These are phyloP conservation scores for Neoarius graeffei DNA, from an alignment of 2,113 vertebrate genomes.

Conservation along the genomic window DNA sequence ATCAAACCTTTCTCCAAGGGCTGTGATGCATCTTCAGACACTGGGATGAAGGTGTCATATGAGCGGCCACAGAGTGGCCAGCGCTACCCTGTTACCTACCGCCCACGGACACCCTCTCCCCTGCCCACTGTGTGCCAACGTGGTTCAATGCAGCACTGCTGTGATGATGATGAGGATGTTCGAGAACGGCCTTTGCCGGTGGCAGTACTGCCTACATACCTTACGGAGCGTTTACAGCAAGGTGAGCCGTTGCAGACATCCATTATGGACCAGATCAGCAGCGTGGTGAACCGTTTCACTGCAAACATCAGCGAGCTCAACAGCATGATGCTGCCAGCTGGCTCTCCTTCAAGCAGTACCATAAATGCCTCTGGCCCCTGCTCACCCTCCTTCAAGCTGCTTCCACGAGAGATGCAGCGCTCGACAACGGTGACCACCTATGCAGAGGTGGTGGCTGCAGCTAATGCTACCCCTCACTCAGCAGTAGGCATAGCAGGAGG, in stretches of 20 bases:
- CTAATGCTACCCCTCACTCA: slow-evolving; percentile 72
- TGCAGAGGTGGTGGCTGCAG: slow-evolving; percentile 84
- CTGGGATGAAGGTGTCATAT: slow-evolving; percentile 72
- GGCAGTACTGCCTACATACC: slow-evolving; percentile 69
- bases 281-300: slow-evolving; percentile 93
- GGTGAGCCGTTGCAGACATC: slow-evolving; percentile 83
- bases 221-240: slow-evolving; percentile 74
- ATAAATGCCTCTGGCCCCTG: slow-evolving; percentile 69
- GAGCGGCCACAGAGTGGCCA: slow-evolving; percentile 77
- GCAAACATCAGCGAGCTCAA: slow-evolving; percentile 97
- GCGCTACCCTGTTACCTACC: slow-evolving; percentile 74
- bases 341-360: slow-evolving; percentile 52
- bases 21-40: slow-evolving; percentile 69
- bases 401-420: slow-evolving; percentile 79
- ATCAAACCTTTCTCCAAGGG: slow-evolving; percentile 96
- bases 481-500: slow-evolving; percentile 65
- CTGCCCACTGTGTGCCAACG: slow-evolving; percentile 81
- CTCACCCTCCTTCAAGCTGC: slow-evolving; percentile 76
- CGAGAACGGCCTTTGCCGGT: slow-evolving; percentile 49
- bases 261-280: slow-evolving; percentile 97
- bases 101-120: slow-evolving; percentile 79
- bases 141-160: slow-evolving; percentile 69
- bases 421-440: slow-evolving; percentile 85
- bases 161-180: slow-evolving; percentile 72
- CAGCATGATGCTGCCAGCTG: slow-evolving; percentile 89